Evolutionary conservation across 1,140 invertebrate genomes (phyloP), one percentile per base, ranked within the genome.

Genomic region (Leptinotarsa texana): DNA sequence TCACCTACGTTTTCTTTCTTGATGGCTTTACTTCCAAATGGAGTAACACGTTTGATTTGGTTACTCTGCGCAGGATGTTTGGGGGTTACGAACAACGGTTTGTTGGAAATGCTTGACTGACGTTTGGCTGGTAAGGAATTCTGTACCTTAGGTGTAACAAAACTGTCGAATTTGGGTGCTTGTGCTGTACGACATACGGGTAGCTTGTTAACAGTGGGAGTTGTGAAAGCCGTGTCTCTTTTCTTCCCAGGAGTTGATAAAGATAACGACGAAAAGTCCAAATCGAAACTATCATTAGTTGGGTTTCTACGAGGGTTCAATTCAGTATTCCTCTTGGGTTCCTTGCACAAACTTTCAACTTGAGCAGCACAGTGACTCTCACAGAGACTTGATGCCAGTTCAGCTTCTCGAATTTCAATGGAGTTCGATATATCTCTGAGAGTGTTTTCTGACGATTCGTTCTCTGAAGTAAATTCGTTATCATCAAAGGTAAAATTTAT

Each of bases 221-320:
- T 61, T 13, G 24, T n/a, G 15, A 15, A 61, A 42, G 42, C 15
- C 22, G 42, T 6, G 15, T 72, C 73, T 24, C 47, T 67, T 57
- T 72, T 69, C 27, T 75, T 79, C 13, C 70, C 47, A 18, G 78
- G 78, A 15, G 78, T 79, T 33, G 27, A 49, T 27, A 79, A 21
- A 4, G 75, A 66, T 63, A 79, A 62, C 3, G 73, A 63, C 57
- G 75, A 76, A 62, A 79, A 73, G 67, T 79, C 78, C 57, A 79
- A 70, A 67, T 79, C 70, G 51, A 79, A 79, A 63, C 78, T 79
- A 63, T 76, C 73, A 48, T 78, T 49, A 18, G 74, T 47, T 15
- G 67, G 73, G 3, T 69, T 66, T 17, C 42, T 21, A 3, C 33
- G 8, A 11, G 33, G 33, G 24, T 13, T 66, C 17, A 33, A 71